Evolutionary conservation across 2,113 vertebrate genomes (phyloP), one percentile per base, ranked within the genome.

Genomic region (Clinocottus analis): DNA sequence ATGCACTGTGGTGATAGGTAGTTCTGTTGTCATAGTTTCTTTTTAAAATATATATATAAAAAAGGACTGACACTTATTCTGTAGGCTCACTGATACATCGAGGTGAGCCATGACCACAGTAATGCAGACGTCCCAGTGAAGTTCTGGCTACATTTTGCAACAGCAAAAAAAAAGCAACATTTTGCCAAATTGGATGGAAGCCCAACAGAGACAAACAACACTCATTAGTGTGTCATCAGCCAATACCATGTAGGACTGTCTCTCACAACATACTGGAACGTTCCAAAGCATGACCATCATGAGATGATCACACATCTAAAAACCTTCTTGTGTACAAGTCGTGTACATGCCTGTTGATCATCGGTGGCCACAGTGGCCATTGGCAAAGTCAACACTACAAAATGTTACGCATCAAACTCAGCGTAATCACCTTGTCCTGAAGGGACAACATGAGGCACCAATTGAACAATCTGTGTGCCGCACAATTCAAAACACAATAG

Each of bases 1-100:
- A 86, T 72, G 80, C 84, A 86, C 84, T 63, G 47, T 56, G 71
- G 61, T 85, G 71, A 66, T 59, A 75, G 56, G 71, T 75, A 82
- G 72, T 43, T 77, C 19, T 51, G 67, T 63, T 75, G 58, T 61
- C 21, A 43, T 61, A 43, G 51, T 65, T 49, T 55, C 10, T 35
- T 43, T 43, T 43, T 9, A 21, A n/a, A 16, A 17, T 47, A 47
- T 45, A 12, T 6, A 69, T 25, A 43, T n/a, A 19, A 29, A 70
- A 27, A 47, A 71, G 4, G 7, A 55, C 8, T 43, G n/a, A 62
- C 25, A 41, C 29, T 78, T 62, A 5, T 27, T 29, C 19, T 45
- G 10, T 58, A 37, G 16, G 7, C 45, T 3, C 29, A 27, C 31
- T 23, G 23, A 69, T 23, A 47, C 45, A 9, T 31, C n/a, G 12